Base-by-base conservation (phyloP, 2,888 invertebrate genomes). In the Cryptus viduatorius region DNA sequence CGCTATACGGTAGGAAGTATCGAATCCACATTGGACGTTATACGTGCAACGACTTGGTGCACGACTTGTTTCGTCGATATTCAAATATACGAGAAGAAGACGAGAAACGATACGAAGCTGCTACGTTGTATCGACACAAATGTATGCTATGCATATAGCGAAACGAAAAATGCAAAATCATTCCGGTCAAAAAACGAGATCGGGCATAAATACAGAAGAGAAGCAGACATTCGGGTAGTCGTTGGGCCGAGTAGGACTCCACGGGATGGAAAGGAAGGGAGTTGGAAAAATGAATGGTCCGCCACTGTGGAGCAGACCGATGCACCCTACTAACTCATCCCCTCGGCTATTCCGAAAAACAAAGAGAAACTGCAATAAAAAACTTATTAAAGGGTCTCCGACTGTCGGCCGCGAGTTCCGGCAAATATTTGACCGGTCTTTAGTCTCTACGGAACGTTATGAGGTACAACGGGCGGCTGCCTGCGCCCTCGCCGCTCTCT, bases 381-480 rank as follows among this genome's bases (percentile, higher is more conserved):
- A 91, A 91, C 91, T 91, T 90, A 90, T 91, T 91, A 90, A 86
- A 86, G 87, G 88, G 87, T 88, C 86, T 89, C 31, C 82, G 80
- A 80, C 83, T 78, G 85, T 84, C 81, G 73, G 56, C 79, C 67
- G 53, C 78, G 84, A 88, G 88, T 88, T 88, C 88, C 88, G 88
- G 92, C 89, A 92, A 92, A 92, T 92, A 92, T 93, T 92, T 93
- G 91, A 91, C 91, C 88, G 88, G 90, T 90, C 91, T 90, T 89
- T 87, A 85, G 88, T 87, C 82, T 83, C 82, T 79, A 56, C 48
- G 42, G 87, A 84, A 84, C 86, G 86, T 91, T 92, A 92, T 91
- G 90, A 89, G 89, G 84, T 59, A 87, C 89, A 89, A 87, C 88
- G 86, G 85, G 83, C 85, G 73, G 67, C 79, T 72, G 73, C 79